A percentile compares a stretch with the other conserved stretches of the same genome.
Evolutionary conservation across 2,113 vertebrate genomes (phyloP).

Genomic region (Gobio gobio): DNA sequence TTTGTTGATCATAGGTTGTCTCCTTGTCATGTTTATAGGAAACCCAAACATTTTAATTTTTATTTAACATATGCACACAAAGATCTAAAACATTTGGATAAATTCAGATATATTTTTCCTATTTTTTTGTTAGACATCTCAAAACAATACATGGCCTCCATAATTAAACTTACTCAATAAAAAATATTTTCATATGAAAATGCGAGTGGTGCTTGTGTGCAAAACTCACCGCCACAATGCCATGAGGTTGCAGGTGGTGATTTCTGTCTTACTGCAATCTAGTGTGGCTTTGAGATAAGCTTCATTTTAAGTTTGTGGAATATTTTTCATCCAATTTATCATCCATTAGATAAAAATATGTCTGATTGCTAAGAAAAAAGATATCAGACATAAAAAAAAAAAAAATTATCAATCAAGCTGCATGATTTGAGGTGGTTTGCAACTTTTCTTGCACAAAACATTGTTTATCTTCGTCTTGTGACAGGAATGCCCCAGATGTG

Average conservation of each 20-base stretch:
- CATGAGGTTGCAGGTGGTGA: too few species aligned
- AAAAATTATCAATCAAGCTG: background rate
- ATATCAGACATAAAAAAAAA: too few species aligned
- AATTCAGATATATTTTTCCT: background rate
- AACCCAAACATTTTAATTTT: background rate
- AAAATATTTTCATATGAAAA: too few species aligned
- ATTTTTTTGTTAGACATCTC: too few species aligned
- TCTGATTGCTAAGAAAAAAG: background rate
- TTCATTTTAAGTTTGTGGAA: background rate
- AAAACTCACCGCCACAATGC: too few species aligned
- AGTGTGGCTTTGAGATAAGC: background rate
- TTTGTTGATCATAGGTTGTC: background rate
- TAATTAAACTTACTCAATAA: too few species aligned
- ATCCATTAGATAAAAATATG: background rate
- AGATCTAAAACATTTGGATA: background rate
- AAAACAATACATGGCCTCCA: too few species aligned
- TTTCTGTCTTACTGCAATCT: too few species aligned
- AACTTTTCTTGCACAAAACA: background rate
- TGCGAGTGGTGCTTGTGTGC: too few species aligned
- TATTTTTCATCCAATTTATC: background rate
- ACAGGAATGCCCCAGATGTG: slow-evolving; percentile 30
- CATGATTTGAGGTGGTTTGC: background rate
- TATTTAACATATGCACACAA: background rate
- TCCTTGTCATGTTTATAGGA: background rate
- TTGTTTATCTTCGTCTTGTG: background rate